Conservation (phyloP, 1,140 invertebrate genomes). For the Carcinoscorpius rotundicauda region DNA sequence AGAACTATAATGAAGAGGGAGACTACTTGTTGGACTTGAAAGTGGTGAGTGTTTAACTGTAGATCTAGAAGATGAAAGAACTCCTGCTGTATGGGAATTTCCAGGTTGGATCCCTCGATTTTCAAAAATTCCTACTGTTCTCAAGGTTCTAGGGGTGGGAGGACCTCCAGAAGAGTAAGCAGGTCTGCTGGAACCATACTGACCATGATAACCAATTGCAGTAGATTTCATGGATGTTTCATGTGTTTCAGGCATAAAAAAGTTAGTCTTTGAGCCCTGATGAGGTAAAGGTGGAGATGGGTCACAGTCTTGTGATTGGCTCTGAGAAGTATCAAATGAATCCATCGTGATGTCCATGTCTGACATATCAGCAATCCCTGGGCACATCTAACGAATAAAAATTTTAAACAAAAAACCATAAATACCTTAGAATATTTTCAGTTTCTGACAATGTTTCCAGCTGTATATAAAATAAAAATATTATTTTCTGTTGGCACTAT, state of each 20-base stretch:
- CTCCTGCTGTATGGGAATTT: conserved; percentile 26
- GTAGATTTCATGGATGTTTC: conserved; percentile 4
- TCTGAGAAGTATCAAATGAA: conserved; percentile 30
- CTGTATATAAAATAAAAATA: too few species aligned
- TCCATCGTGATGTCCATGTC: conserved; percentile 22
- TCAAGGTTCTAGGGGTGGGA: too few species aligned
- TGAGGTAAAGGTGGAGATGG: conserved; percentile 78
- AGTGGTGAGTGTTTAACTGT: conserved; percentile 1
- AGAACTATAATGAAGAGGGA: too few species aligned
- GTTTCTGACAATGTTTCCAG: too few species aligned
- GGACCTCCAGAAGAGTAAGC: too few species aligned
- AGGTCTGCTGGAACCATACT: too few species aligned
- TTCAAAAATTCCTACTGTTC: too few species aligned
- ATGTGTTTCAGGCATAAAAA: conserved; percentile 60
- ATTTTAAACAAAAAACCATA: too few species aligned
- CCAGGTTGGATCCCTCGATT: conserved; percentile 20
- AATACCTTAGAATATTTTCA: too few species aligned
- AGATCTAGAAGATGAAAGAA: conserved; percentile 5
- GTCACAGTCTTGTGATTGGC: conserved; percentile 67
- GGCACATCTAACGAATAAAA: conserved; percentile 16
- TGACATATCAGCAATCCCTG: conserved; percentile 20
- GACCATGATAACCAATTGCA: too few species aligned
- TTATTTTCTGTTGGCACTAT: too few species aligned
- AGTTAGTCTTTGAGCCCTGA: conserved; percentile 81
- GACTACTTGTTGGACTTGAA: not conserved